Conservation (phyloP, 2,113 vertebrate species). For the Machaerirhynchus nigripectus region DNA sequence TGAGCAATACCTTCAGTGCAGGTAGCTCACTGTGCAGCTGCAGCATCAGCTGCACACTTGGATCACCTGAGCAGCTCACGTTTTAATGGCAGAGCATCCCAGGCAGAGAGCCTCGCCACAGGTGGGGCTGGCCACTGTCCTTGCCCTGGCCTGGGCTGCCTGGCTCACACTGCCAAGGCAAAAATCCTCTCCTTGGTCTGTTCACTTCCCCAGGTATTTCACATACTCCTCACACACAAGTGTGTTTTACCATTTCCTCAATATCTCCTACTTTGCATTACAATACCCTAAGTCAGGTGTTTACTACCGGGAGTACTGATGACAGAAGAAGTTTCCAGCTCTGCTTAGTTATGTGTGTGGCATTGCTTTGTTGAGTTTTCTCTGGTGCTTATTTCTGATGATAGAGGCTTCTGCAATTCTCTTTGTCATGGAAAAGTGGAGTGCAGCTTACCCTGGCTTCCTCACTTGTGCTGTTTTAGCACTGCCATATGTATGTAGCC, state of each 20-base stretch:
- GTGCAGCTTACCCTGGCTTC: neutral
- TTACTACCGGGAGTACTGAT: neutral
- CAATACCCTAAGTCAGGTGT: neutral
- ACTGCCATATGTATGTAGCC: rapidly evolving
- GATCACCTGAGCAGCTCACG: rapidly evolving
- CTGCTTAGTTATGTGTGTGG: neutral
- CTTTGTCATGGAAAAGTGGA: neutral
- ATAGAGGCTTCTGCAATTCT: neutral
- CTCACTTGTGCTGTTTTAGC: neutral
- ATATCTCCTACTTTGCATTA: neutral
- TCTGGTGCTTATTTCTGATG: neutral
- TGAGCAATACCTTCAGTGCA: neutral
- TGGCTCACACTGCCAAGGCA: neutral
- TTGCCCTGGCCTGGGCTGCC: neutral
- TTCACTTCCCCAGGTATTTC: neutral
- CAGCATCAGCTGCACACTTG: neutral
- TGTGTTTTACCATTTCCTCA: neutral
- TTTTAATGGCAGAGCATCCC: neutral
- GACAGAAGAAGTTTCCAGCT: neutral
- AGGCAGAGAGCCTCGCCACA: neutral
- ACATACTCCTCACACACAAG: neutral
- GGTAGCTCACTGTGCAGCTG: neutral
- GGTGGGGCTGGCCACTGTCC: neutral
- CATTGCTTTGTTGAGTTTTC: neutral
- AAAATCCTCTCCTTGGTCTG: neutral